Evolutionary conservation across 2,888 invertebrate species (phyloP).

Genomic region (Lithosia quadra): DNA sequence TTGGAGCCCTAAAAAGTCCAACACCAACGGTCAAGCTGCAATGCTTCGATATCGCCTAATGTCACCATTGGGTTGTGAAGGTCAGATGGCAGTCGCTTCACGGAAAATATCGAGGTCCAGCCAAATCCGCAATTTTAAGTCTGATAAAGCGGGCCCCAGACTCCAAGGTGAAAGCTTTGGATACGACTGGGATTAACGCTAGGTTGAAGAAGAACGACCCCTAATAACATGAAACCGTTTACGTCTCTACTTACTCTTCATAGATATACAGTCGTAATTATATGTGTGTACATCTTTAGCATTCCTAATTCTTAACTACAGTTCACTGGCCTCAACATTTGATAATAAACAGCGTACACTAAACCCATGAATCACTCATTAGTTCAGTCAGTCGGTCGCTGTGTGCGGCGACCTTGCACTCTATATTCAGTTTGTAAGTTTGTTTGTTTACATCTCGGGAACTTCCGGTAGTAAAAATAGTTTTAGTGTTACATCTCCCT

Average conservation of each 20-base stretch:
- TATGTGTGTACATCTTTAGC: not conserved
- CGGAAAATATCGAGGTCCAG: too few species aligned
- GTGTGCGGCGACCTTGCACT: constrained; percentile 50
- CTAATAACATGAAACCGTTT: too few species aligned
- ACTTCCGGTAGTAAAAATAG: constrained; percentile 38
- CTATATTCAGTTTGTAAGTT: constrained; percentile 27
- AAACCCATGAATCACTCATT: constrained; percentile 28
- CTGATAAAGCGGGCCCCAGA: too few species aligned
- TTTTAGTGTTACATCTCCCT: not conserved
- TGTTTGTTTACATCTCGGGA: constrained; percentile 45
- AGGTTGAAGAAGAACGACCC: too few species aligned
- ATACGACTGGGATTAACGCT: too few species aligned
- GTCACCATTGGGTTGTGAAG: too few species aligned
- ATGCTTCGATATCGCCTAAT: too few species aligned
- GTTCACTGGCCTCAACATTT: constrained; percentile 48
- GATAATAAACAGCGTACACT: constrained; percentile 52
- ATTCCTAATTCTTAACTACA: constrained; percentile 33
- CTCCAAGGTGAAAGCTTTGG: too few species aligned
- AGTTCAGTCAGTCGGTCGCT: constrained; percentile 27
- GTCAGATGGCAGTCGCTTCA: too few species aligned
- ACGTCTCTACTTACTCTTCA: not conserved
- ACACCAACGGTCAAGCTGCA: too few species aligned
- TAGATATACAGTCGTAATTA: not conserved
- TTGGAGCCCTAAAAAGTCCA: too few species aligned
- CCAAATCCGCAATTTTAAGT: too few species aligned